Conservation (phyloP, 1,140 invertebrate genomes). For the Arctopsyche grandis region DNA sequence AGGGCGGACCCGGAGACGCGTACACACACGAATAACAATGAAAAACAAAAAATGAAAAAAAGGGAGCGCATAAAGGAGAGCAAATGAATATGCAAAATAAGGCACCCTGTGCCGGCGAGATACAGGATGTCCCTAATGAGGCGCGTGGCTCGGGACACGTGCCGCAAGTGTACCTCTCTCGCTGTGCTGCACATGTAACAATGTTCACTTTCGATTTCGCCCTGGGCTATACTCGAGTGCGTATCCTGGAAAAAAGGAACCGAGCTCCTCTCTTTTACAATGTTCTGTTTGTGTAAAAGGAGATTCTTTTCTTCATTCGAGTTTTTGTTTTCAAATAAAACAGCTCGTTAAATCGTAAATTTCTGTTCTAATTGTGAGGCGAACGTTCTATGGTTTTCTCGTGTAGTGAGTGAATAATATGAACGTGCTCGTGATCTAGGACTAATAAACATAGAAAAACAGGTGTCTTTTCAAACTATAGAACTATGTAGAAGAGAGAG, state of each 20-base stretch:
- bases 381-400: too few relatives aligned
- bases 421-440: too few relatives aligned
- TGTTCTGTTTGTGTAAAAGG: not conserved
- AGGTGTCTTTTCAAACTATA: too few relatives aligned
- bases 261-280: not conserved
- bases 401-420: too few relatives aligned
- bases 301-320: not conserved
- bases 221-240: not conserved
- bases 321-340: too few relatives aligned
- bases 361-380: too few relatives aligned
- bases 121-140: conserved; percentile 37
- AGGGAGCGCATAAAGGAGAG: not conserved
- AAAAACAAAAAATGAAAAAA: not conserved
- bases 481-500: too few relatives aligned
- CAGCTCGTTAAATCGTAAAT: too few relatives aligned
- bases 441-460: too few relatives aligned
- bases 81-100: conserved; percentile 40
- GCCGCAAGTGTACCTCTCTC: not conserved
- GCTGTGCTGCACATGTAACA: not conserved
- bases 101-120: conserved; percentile 18
- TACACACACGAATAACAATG: not conserved
- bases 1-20: not conserved
- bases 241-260: too few relatives aligned
- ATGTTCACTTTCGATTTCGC: conserved; percentile 10
- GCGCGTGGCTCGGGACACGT: conserved; percentile 23